These are phyloP conservation scores for Cyphomyrus plagiostoma DNA, from an alignment of 2,113 vertebrate species.

Conservation along the genomic window DNA sequence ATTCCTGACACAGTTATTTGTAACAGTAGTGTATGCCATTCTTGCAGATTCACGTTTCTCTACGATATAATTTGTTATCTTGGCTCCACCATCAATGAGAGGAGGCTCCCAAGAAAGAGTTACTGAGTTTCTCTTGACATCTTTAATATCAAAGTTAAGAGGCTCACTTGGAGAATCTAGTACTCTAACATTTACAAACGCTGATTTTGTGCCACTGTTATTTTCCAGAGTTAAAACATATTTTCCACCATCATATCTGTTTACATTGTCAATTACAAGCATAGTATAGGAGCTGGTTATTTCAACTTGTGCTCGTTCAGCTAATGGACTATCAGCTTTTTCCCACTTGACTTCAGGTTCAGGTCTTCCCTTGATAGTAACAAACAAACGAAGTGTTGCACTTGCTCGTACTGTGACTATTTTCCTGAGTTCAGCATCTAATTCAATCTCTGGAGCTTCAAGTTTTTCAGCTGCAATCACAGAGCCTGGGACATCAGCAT, in stretches of 20 bases:
- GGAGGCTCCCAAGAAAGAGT: slow-evolving; percentile 88
- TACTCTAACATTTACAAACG: slow-evolving; percentile 93
- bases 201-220: slow-evolving; percentile 86
- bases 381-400: slow-evolving; percentile 83
- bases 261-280: slow-evolving; percentile 92
- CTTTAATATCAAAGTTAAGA: slow-evolving; percentile 77
- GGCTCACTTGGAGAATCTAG: slow-evolving; percentile 94
- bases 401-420: slow-evolving; percentile 83
- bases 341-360: slow-evolving; percentile 97
- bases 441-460: slow-evolving; percentile 92
- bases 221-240: slow-evolving; percentile 92
- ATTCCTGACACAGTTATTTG: slow-evolving; percentile 86
- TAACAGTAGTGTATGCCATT: slow-evolving; percentile 87
- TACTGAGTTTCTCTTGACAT: slow-evolving; percentile 86
- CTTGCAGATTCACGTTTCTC: slow-evolving; percentile 94
- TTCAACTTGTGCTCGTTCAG: slow-evolving; percentile 87
- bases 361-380: slow-evolving; percentile 90
- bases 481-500: slow-evolving; percentile 73
- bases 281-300: slow-evolving; percentile 92
- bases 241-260: slow-evolving; percentile 92
- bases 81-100: slow-evolving; percentile 91
- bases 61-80: slow-evolving; percentile 93
- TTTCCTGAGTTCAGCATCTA: slow-evolving; percentile 91
- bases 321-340: slow-evolving; percentile 80
- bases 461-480: slow-evolving; percentile 79